phyloP scores from a whole-genome alignment of 2,113 vertebrate species.

The Nematolebias whitei region DNA sequence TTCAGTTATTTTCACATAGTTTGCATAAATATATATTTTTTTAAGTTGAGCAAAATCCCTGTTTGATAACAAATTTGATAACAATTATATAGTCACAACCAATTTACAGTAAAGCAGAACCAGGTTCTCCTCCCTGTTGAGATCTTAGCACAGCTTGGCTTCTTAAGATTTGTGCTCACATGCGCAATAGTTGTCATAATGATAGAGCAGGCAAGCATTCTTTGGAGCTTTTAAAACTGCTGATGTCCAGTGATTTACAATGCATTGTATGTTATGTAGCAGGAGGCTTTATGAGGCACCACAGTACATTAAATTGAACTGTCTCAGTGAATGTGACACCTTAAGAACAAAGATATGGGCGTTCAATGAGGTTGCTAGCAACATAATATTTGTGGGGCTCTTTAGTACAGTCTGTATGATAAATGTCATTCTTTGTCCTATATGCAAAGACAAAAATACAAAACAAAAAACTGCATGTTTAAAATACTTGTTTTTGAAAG shows the following conservation, averaged over 20 bases:
- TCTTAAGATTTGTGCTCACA: slow-evolving; percentile 2
- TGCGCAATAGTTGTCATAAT: background rate
- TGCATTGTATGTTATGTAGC: background rate
- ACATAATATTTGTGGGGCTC: background rate
- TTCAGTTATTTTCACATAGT: too few relatives aligned
- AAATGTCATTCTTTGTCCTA: too few relatives aligned
- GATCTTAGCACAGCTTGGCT: slow-evolving; percentile 12
- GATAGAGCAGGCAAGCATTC: background rate
- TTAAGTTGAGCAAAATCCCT: too few relatives aligned
- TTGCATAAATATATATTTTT: too few relatives aligned
- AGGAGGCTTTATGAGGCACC: background rate
- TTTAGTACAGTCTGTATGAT: too few relatives aligned
- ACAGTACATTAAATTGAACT: slow-evolving; percentile 3
- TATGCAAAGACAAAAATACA: too few relatives aligned
- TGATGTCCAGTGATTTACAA: background rate
- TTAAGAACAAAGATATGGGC: background rate
- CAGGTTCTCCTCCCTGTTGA: slow-evolving; percentile 19
- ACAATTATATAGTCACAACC: slow-evolving; percentile 55
- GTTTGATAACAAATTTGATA: too few relatives aligned
- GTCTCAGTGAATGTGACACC: background rate
- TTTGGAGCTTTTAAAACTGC: background rate
- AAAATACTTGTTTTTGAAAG: too few relatives aligned
- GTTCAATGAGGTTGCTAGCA: background rate
- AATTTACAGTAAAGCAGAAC: slow-evolving; percentile 35
- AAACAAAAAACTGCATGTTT: too few relatives aligned